Base-by-base conservation (phyloP, 2,797 vertebrate genomes). In the Ibycter americanus region DNA sequence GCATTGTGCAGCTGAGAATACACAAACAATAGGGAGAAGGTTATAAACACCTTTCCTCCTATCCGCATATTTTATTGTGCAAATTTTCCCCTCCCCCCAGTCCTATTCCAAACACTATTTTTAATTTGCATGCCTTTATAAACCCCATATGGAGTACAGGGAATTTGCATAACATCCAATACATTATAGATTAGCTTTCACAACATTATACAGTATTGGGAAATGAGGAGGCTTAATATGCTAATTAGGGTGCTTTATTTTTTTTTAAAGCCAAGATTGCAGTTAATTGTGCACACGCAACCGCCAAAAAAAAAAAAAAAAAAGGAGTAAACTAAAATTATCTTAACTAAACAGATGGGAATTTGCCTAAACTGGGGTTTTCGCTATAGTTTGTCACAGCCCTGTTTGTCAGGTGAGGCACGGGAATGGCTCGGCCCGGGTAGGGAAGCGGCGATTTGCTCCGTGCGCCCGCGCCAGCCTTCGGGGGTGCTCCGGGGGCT, bases 121-220 rank as follows among this genome's bases (percentile, higher is more conserved):
- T 96, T 96, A 96, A 97, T 97, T 88, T 96, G 90, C 95, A 88
- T 93, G 65, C 87, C 90, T 95, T 96, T 92, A 89, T 71, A 97
- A 94, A 97, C 70, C 90, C 97, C 92, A 76, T 83, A 93, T 7
- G 66, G 89, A 96, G 73, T 51, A 93, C 74, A 82, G 90, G 84
- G 83, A 90, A 96, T 96, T 94, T 97, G 96, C 96, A 96, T 95
- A 95, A 88, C 91, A 93, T 87, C 91, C 96, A 96, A 89, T 96
- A 96, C 91, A 93, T 96, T 94, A 96, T 89, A 97, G 96, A 97
- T 97, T 97, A 96, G 95, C 96, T 96, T 96, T 95, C 94, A 93
- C 92, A 96, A 96, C 92, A 92, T 94, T 83, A 97, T 95, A 96
- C 85, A 95, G 95, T 95, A 96, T 73, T 95, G 97, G 94, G 95